Evolutionary conservation across 2,888 invertebrate species (phyloP), one percentile per base, ranked within the genome.

Genomic region (Plagiodera versicolora): DNA sequence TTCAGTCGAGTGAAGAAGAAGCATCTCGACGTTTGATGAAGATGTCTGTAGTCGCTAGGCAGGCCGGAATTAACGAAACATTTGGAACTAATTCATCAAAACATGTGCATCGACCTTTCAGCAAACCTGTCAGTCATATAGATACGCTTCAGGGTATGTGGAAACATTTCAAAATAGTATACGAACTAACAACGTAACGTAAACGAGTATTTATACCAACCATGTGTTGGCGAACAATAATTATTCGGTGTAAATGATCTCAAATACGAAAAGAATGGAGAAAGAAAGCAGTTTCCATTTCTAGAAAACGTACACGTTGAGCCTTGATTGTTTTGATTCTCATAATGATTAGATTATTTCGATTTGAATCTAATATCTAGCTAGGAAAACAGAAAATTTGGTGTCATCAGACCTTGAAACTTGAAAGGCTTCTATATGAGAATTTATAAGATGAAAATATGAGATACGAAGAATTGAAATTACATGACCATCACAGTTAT

Each of bases 11-110:
- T 56, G 17, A 48, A 46, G 17, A 48, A 46, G 35, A 24, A 24
- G 19, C 56, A 35, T 46, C 56, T 63, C 44, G 57, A 58, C 51
- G 56, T 55, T 24, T 54, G 62, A 67, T 65, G 66, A 61, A 64
- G 66, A 60, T 62, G 63, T 67, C 63, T 61, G 49, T 10, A 9
- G 32, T 3, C 24, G 6, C 24, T 39, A 56, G 61, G 57, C 56
- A 58, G 63, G 59, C 60, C 59, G 53, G 58, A 65, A 64, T 66
- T 64, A 62, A 58, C 55, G 44, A 58, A 61, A 66, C 67, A 65
- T 66, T 64, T 64, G 65, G 62, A 62, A 65, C 64, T 66, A 66
- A 67, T 67, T 56, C 60, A 59, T 64, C 63, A 62, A 64, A 58
- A 58, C 58, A 65, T 63, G 56, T 58, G 63, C 54, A 54, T 24